A percentile compares a stretch with the other conserved stretches of the same genome.
phyloP scores from a whole-genome alignment of 2,113 vertebrate genomes.

The Pseudopipra pipra region DNA sequence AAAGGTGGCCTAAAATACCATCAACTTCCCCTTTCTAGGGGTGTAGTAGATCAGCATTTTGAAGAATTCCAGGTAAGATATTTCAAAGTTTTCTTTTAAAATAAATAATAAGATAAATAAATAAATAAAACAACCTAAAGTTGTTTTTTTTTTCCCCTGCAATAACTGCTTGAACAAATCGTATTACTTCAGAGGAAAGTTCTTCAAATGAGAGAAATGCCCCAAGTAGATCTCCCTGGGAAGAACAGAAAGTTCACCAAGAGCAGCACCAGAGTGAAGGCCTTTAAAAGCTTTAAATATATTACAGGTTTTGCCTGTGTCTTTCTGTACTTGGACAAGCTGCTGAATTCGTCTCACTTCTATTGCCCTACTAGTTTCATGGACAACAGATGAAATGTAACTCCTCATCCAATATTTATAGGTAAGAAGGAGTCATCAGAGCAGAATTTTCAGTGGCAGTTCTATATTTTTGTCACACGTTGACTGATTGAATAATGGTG shows the following conservation, averaged over 20 bases:
- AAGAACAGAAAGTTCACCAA: not conserved
- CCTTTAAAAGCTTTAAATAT: not conserved
- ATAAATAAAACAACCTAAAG: not conserved
- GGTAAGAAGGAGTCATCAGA: not conserved
- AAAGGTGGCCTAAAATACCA: not conserved
- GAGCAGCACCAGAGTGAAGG: not conserved
- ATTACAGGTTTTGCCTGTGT: not conserved
- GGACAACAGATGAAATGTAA: not conserved
- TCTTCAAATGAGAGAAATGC: not conserved
- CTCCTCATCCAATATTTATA: not conserved
- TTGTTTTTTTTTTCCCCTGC: rapidly evolving
- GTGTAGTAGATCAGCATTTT: not conserved
- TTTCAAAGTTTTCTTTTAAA: not conserved
- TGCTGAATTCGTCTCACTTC: not conserved
- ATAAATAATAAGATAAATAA: not conserved
- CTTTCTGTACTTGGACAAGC: not conserved
- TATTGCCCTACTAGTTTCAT: not conserved
- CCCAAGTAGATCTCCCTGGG: not conserved
- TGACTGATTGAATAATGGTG: not conserved
- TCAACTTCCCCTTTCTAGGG: not conserved
- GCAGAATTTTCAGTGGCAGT: not conserved
- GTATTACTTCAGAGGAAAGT: not conserved
- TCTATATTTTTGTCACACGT: rapidly evolving
- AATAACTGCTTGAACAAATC: not conserved
- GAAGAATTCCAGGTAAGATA: not conserved